A percentile compares a stretch with the other conserved stretches of the same genome.
Conservation (phyloP, 2,113 vertebrate species). For the Tragelaphus strepsiceros region DNA sequence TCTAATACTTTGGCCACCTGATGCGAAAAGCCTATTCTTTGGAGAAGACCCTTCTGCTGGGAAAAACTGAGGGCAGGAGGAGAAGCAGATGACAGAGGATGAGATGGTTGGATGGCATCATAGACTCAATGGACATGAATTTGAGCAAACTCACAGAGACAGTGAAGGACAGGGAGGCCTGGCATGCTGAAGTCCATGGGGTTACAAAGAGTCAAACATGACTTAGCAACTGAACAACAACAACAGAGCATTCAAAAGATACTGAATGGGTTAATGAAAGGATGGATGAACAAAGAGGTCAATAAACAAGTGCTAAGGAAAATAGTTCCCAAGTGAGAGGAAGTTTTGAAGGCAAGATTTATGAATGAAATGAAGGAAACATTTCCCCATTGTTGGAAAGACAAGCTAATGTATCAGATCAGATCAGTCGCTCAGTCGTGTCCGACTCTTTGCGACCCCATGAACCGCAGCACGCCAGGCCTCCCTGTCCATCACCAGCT, state of each 20-base stretch:
- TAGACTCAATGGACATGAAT: neutral
- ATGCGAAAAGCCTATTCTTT: neutral
- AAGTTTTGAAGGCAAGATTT: neutral
- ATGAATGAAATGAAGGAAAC: neutral
- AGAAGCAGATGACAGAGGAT: neutral
- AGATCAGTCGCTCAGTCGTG: too few relatives aligned
- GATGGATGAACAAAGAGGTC: neutral
- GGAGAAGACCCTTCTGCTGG: neutral
- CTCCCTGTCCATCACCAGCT: too few relatives aligned
- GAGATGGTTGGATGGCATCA: neutral
- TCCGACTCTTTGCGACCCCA: too few relatives aligned
- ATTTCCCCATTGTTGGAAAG: neutral
- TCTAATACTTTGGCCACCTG: neutral
- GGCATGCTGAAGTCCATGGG: neutral
- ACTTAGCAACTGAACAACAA: neutral
- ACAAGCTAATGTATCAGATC: neutral
- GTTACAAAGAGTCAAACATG: neutral
- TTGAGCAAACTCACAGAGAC: neutral
- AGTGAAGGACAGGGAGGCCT: neutral
- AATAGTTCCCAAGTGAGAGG: neutral
- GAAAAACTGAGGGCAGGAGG: neutral
- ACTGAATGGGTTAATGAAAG: neutral
- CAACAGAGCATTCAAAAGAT: neutral
- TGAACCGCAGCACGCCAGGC: too few relatives aligned
- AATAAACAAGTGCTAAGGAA: neutral